A percentile compares a stretch with the other conserved stretches of the same genome.
phyloP scores from a whole-genome alignment of 1,140 invertebrate genomes.

The Anastrepha ludens region DNA sequence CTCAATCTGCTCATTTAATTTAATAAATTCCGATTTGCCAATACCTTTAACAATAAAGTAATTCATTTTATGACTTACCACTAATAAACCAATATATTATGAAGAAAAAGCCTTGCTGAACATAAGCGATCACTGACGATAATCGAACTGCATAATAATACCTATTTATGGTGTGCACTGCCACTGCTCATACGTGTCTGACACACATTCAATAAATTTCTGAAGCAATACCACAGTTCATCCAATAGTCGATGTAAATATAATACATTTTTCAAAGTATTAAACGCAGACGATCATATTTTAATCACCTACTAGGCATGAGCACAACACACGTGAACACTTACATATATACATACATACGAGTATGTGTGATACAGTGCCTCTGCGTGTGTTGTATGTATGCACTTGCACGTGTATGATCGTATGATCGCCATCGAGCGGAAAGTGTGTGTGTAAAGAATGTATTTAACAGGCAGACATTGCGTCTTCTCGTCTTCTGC shows the following conservation, averaged over 20 bases:
- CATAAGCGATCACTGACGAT: background rate
- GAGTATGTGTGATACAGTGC: background rate
- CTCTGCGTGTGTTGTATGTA: background rate
- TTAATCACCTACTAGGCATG: constrained; percentile 5
- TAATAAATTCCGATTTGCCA: constrained; percentile 46
- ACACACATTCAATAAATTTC: constrained; percentile 48
- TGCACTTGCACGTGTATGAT: constrained; percentile 10
- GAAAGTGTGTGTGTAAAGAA: background rate
- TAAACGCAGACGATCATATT: constrained; percentile 44
- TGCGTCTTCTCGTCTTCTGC: constrained; percentile 3
- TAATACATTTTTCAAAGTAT: constrained; percentile 41
- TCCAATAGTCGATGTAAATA: constrained; percentile 51
- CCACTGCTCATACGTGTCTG: background rate
- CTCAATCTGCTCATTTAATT: constrained; percentile 48
- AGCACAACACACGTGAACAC: background rate
- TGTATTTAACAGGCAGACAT: constrained; percentile 33
- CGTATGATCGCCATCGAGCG: background rate
- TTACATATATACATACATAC: background rate
- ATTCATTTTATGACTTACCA: background rate
- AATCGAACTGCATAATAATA: constrained; percentile 50
- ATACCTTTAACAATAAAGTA: constrained; percentile 33
- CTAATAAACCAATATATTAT: background rate
- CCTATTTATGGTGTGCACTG: constrained; percentile 23
- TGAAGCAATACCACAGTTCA: constrained; percentile 10
- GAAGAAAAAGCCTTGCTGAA: background rate